Evolutionary conservation across 1,140 invertebrate species (phyloP).

Genomic region (Geopemphigus sp.): DNA sequence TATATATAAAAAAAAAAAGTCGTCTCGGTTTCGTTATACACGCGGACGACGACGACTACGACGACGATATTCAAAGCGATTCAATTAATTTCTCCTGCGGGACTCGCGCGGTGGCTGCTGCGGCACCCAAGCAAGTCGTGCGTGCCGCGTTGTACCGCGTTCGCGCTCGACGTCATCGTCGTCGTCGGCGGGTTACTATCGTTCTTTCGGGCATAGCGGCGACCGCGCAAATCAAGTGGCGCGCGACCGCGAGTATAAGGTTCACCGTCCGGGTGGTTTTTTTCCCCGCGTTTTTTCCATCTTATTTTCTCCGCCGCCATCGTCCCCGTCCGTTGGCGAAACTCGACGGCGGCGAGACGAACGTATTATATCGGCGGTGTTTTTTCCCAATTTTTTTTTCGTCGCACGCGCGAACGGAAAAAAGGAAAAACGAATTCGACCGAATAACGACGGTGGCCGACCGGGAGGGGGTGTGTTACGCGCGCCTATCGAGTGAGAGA

Average conservation of each 20-base stretch:
- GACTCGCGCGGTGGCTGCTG: background rate
- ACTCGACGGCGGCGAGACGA: background rate
- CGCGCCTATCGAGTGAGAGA: too few species aligned
- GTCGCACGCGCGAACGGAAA: background rate
- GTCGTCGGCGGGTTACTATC: background rate
- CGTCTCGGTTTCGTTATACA: background rate
- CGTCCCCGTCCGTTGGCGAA: background rate
- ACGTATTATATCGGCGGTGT: background rate
- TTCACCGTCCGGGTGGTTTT: background rate
- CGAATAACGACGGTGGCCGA: background rate
- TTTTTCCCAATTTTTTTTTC: background rate
- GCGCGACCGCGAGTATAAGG: background rate
- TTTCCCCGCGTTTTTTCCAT: background rate
- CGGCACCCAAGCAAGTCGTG: slow-evolving; percentile 11
- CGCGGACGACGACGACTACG: background rate
- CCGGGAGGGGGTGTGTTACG: too few species aligned
- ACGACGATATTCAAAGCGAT: slow-evolving; percentile 32
- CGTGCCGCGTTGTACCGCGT: background rate
- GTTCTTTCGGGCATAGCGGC: too few species aligned
- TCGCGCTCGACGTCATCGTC: background rate
- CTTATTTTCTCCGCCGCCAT: background rate
- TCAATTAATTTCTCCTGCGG: slow-evolving; percentile 36
- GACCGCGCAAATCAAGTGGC: background rate
- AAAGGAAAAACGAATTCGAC: background rate
- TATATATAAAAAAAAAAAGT: background rate